Evolutionary conservation across 2,797 vertebrate genomes (phyloP).

Genomic region (Eulemur rubriventer): DNA sequence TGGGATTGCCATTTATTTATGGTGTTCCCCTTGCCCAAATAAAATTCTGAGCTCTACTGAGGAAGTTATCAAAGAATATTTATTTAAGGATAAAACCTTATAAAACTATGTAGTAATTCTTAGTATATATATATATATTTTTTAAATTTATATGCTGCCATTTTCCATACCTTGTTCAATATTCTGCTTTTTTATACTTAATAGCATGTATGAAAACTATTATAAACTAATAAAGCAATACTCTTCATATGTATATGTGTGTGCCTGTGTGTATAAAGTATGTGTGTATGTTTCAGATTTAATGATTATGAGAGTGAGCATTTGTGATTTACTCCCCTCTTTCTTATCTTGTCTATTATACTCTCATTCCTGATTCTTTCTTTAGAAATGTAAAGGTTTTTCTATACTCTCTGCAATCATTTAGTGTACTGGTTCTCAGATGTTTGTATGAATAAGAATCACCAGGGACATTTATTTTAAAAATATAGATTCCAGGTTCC

Average conservation of each 20-base stretch:
- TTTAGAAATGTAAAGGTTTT: neutral
- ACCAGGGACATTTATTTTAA: neutral
- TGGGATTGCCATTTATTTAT: neutral
- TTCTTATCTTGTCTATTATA: neutral
- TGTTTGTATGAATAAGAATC: neutral
- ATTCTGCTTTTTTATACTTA: neutral
- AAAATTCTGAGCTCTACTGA: neutral
- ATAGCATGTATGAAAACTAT: neutral
- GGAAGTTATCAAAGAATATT: neutral
- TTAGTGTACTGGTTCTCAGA: neutral
- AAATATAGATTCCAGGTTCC: constrained; percentile 7
- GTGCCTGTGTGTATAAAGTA: neutral
- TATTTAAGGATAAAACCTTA: neutral
- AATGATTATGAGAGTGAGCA: neutral
- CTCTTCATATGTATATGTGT: neutral
- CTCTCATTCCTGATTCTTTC: neutral
- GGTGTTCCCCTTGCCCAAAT: neutral
- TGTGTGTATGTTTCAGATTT: neutral
- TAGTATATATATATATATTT: neutral
- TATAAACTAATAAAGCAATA: neutral
- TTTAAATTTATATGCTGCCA: neutral
- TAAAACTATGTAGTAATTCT: neutral
- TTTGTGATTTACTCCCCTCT: neutral
- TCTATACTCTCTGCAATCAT: neutral
- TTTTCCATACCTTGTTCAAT: neutral